Base-by-base conservation (phyloP, 2,113 vertebrate genomes). In the Corapipo altera region DNA sequence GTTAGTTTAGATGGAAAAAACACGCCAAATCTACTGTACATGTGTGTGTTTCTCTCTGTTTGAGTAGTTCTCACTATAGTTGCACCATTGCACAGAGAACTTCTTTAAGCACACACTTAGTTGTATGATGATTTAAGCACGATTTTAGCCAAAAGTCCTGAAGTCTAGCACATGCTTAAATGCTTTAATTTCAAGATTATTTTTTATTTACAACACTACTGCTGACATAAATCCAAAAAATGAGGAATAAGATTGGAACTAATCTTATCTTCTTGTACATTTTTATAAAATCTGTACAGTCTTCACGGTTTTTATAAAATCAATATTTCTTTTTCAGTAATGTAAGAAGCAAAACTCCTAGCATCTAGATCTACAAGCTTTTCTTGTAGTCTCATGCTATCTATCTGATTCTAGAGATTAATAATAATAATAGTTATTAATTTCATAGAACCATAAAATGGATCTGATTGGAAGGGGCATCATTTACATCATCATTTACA, bases 1-100 rank as follows among this genome's bases (percentile, higher is more conserved):
- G 20, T 15, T 14, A 37, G 5, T 75, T 85, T 67, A 51, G 67
- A 30, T 35, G 15, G 6, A 19, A 55, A 64, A n/a, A 12, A 7
- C 8, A 7, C 0, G 1, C 23, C 6, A 74, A 46, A 75, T 2
- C 4, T 41, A 15, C 11, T 57, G 12, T 72, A 13, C 20, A 46
- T 54, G 8, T 49, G 19, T 37, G 5, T 44, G 33, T 16, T 85
- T 76, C 20, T 26, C 5, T 37, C 17, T 57, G 21, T 30, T 37
- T 52, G 18, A 61, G 35, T 19, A 52, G 9, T 39, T 73, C 8
- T 73, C 9, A 20, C 32, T 73, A 27, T 27, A 18, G 3, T 57
- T 61, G 9, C 14, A 21, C 15, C 8, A 12, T 20, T 55, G 35
- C 54, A 19, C 21, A n/a, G 7, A 21, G 22, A 91, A 64, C 13